Percentiles rank a stretch among this genome's conserved stretches.
phyloP scores from a whole-genome alignment of 2,113 vertebrate genomes.

The Crotalus horridus region DNA sequence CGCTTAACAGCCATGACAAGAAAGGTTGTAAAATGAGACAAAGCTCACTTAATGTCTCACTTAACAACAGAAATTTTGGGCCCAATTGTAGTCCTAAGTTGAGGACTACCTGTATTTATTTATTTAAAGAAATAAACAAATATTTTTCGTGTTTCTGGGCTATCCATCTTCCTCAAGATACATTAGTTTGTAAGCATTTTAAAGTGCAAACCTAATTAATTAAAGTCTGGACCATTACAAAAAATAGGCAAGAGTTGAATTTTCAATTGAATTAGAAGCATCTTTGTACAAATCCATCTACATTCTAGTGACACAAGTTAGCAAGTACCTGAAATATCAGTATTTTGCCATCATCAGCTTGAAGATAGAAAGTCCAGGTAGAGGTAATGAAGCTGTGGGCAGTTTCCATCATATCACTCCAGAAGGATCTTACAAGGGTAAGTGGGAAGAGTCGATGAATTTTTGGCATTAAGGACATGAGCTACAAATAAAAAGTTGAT shows the following conservation, averaged over 20 bases:
- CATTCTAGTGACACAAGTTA: background rate
- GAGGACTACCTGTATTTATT: background rate
- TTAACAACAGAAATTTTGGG: background rate
- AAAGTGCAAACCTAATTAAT: background rate
- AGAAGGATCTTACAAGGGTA: constrained; percentile 86
- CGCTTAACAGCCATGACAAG: background rate
- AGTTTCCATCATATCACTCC: constrained; percentile 93
- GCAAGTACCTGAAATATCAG: constrained; percentile 90
- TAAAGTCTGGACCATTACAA: background rate
- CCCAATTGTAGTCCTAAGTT: background rate
- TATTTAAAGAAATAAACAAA: background rate
- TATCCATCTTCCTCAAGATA: background rate
- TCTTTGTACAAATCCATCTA: background rate
- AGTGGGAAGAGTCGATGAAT: constrained; percentile 94
- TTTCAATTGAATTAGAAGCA: constrained; percentile 4
- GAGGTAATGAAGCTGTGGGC: constrained; percentile 93
- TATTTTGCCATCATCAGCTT: constrained; percentile 94
- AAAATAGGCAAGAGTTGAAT: accelerated
- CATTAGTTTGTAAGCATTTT: background rate
- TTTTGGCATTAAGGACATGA: constrained; percentile 90
- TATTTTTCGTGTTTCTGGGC: background rate
- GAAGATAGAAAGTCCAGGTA: constrained; percentile 96
- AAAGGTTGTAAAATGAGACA: background rate
- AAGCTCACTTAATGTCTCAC: background rate
- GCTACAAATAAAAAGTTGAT: constrained; percentile 65